Evolutionary conservation across 2,797 vertebrate genomes (phyloP).

Genomic region (Geotrypetes seraphini): DNA sequence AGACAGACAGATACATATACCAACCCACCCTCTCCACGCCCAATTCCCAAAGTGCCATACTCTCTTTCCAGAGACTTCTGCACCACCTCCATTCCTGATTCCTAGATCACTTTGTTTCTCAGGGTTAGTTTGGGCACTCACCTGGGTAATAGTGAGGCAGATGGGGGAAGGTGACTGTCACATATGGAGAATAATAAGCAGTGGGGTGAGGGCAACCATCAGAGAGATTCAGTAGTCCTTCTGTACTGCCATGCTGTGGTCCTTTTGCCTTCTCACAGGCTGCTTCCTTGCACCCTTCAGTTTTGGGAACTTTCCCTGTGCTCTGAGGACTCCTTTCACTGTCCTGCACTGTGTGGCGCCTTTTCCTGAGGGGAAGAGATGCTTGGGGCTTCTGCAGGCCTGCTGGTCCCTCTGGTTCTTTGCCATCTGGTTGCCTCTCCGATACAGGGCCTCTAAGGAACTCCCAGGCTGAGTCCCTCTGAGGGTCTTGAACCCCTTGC

Average conservation of each 20-base stretch:
- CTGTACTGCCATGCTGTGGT: too few relatives aligned
- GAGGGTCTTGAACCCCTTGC: fast-evolving
- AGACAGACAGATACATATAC: too few relatives aligned
- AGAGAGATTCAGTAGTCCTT: too few relatives aligned
- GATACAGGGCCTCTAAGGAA: constrained; percentile 7
- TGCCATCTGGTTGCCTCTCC: too few relatives aligned
- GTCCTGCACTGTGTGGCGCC: constrained; percentile 6
- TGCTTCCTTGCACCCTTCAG: background rate
- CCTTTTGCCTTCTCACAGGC: too few relatives aligned
- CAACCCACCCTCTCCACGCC: too few relatives aligned
- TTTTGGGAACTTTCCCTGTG: constrained; percentile 6
- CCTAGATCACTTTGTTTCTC: too few relatives aligned
- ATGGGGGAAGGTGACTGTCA: constrained; percentile 5
- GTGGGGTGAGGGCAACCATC: background rate
- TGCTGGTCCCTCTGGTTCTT: too few relatives aligned
- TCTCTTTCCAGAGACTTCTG: too few relatives aligned
- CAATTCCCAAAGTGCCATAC: too few relatives aligned
- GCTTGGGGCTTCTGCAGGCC: background rate
- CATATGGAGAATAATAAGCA: background rate
- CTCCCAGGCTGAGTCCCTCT: background rate
- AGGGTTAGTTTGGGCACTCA: constrained; percentile 7
- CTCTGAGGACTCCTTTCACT: background rate
- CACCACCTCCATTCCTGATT: too few relatives aligned
- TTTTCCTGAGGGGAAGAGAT: constrained; percentile 35
- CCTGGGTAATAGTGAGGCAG: constrained; percentile 29